Evolutionary conservation across 2,888 invertebrate genomes (phyloP).

Genomic region (Paralinhomoeus sp.): DNA sequence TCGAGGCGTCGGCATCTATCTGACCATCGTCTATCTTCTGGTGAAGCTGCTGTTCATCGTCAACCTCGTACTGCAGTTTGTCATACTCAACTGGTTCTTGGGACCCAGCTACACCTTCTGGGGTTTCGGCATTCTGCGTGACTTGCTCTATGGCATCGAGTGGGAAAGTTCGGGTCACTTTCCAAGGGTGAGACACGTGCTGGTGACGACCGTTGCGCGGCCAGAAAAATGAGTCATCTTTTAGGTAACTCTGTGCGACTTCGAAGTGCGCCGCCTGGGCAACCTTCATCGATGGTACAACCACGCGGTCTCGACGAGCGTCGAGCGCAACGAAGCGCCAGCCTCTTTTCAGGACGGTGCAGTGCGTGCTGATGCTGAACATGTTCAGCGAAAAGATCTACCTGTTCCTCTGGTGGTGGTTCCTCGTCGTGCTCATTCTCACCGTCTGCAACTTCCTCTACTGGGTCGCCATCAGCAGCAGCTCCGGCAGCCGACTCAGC

Average conservation of each 20-base stretch:
- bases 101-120: constrained; percentile 6
- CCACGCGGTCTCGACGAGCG: constrained; percentile 7
- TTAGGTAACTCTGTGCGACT: constrained; percentile 3
- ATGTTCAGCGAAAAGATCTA: constrained; percentile 15
- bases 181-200: constrained; percentile 16
- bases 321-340: constrained; percentile 5
- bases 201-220: too few relatives aligned
- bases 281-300: not conserved
- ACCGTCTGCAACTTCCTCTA: constrained; percentile 8
- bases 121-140: constrained; percentile 4
- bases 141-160: not conserved
- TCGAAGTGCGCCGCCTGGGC: constrained; percentile 3
- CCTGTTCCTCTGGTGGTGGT: constrained; percentile 11
- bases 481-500: too few relatives aligned
- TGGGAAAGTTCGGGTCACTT: constrained; percentile 25
- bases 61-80: constrained; percentile 23
- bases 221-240: constrained; percentile 5
- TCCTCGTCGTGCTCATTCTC: constrained; percentile 4
- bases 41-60: constrained; percentile 23
- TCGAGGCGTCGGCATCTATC: not conserved
- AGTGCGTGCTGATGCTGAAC: constrained; percentile 13
- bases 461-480: constrained; percentile 7
- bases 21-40: constrained; percentile 21
- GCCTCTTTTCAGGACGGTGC: constrained; percentile 7
- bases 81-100: constrained; percentile 22